Conservation (phyloP, 2,888 invertebrate genomes). For the Abrostola tripartita region DNA sequence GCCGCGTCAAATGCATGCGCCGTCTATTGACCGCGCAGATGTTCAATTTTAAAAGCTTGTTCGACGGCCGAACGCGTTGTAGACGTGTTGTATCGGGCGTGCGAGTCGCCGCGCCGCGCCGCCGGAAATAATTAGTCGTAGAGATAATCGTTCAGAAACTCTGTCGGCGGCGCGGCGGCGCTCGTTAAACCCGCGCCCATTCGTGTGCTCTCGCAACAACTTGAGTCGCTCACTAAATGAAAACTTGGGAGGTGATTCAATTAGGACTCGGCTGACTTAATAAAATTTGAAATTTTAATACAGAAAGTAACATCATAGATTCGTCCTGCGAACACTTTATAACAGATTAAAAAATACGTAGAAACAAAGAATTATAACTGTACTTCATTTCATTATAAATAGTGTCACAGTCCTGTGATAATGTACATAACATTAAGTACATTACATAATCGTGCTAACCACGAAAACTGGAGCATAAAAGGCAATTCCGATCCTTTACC, state of each 20-base stretch:
- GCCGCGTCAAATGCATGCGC: slow-evolving; percentile 63
- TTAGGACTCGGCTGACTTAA: slow-evolving; percentile 47
- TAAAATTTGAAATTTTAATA: slow-evolving; percentile 55
- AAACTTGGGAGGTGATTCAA: slow-evolving; percentile 56
- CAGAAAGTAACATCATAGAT: slow-evolving; percentile 37
- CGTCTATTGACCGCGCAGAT: slow-evolving; percentile 74
- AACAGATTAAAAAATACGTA: slow-evolving; percentile 22
- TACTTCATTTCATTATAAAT: background rate
- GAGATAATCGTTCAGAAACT: slow-evolving; percentile 73
- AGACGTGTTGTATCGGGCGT: slow-evolving; percentile 57
- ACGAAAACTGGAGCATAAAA: slow-evolving; percentile 29
- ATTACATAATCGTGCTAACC: slow-evolving; percentile 25
- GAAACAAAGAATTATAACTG: slow-evolving; percentile 28
- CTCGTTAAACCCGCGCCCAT: slow-evolving; percentile 59
- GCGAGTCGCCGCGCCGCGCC: slow-evolving; percentile 52
- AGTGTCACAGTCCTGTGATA: slow-evolving; percentile 8
- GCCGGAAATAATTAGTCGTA: slow-evolving; percentile 77
- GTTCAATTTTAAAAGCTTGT: slow-evolving; percentile 63
- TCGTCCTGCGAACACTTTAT: slow-evolving; percentile 19
- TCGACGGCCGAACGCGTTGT: slow-evolving; percentile 46
- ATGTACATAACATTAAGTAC: slow-evolving; percentile 12
- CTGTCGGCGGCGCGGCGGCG: slow-evolving; percentile 52
- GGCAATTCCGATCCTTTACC: slow-evolving; percentile 38
- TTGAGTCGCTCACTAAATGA: slow-evolving; percentile 56
- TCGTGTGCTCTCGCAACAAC: slow-evolving; percentile 55